phyloP scores from a whole-genome alignment of 1,140 invertebrate species.

The Trypoxylus dichotomus region DNA sequence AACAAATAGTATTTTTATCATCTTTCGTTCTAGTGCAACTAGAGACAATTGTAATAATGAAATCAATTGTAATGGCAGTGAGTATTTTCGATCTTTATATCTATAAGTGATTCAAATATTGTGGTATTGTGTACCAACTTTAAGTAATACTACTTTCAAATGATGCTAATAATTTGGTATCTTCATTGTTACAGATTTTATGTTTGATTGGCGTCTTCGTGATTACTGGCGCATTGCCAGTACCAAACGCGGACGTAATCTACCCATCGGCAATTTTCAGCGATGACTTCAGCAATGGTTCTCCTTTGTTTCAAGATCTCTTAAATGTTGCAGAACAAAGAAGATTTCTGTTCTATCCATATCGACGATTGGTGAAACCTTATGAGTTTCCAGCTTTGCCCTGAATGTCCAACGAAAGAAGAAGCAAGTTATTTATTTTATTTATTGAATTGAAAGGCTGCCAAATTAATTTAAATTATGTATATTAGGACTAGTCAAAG shows the following conservation, averaged over 20 bases:
- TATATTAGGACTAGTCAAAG: not conserved
- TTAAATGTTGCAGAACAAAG: not conserved
- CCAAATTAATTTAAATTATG: not conserved
- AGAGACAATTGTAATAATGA: not conserved
- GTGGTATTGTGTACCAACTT: too few relatives aligned
- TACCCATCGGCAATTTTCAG: not conserved
- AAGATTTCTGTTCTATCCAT: not conserved
- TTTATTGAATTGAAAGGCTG: not conserved
- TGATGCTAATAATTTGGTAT: too few relatives aligned
- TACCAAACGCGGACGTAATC: not conserved
- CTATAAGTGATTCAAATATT: not conserved
- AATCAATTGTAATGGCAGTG: not conserved
- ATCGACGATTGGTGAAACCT: not conserved
- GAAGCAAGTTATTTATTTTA: slow-evolving; percentile 8
- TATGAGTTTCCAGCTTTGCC: not conserved
- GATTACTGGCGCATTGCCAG: not conserved
- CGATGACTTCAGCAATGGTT: not conserved
- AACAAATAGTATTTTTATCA: not conserved
- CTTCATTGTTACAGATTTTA: not conserved
- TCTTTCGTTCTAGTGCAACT: not conserved
- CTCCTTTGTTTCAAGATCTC: not conserved
- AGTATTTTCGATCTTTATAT: not conserved
- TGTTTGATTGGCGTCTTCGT: not conserved
- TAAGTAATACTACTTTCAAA: too few relatives aligned
- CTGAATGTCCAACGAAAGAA: not conserved